Evolutionary conservation across 64 coral and sea anemone species (phyloP).

Genomic region (Montipora cactus): DNA sequence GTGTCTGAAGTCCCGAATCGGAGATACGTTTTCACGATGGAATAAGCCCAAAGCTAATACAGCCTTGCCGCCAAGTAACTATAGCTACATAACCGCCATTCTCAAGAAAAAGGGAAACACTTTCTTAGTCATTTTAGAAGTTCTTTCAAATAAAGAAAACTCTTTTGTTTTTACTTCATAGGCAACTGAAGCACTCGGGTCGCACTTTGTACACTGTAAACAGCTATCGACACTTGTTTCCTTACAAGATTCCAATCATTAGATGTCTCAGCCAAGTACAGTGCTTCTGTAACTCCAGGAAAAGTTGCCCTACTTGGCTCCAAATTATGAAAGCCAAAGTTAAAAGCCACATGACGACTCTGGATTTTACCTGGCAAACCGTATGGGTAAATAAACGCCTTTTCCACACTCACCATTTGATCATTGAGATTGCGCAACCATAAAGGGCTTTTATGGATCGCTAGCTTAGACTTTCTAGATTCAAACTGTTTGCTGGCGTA

Average conservation of each 20-base stretch:
- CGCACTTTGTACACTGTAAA: slow-evolving; percentile 64
- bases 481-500: slow-evolving; percentile 66
- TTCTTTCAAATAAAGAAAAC: too few species aligned
- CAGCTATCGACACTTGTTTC: slow-evolving; percentile 82
- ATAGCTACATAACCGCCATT: too few species aligned
- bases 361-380: slow-evolving; percentile 80
- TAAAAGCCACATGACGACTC: slow-evolving; percentile 86
- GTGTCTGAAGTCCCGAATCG: too few species aligned
- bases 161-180: too few species aligned
- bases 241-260: slow-evolving; percentile 70
- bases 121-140: too few species aligned
- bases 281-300: slow-evolving; percentile 78
- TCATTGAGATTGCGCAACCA: slow-evolving; percentile 77
- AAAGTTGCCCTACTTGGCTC: slow-evolving; percentile 40
- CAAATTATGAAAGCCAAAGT: slow-evolving; percentile 84
- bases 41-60: too few species aligned
- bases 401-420: slow-evolving; percentile 82
- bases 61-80: too few species aligned
- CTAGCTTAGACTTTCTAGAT: slow-evolving; percentile 33
- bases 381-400: slow-evolving; percentile 75
- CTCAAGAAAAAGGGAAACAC: too few species aligned
- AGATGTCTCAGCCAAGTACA: slow-evolving; percentile 57
- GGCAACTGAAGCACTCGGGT: slow-evolving; percentile 53
- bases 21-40: too few species aligned
- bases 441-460: neutral